These are phyloP conservation scores for Esox masquinongy DNA, from an alignment of 2,797 vertebrate species.

Conservation along the genomic window DNA sequence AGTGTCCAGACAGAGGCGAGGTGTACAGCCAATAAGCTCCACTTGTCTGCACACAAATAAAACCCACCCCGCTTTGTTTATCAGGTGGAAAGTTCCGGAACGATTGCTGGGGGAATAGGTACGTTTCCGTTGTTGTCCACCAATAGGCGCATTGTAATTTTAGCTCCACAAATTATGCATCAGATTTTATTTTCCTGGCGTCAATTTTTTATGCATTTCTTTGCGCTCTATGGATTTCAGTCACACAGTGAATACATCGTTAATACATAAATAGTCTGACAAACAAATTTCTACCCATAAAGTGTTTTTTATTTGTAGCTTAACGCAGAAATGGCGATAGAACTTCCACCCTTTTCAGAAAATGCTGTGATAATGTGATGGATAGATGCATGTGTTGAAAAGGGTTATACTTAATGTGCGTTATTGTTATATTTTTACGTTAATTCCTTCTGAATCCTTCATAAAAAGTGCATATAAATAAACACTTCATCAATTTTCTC, in stretches of 20 bases:
- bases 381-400: neutral
- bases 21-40: constrained; percentile 55
- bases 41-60: constrained; percentile 63
- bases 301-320: neutral
- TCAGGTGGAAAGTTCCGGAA: constrained; percentile 53
- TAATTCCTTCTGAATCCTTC: neutral
- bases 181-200: neutral
- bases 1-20: constrained; percentile 80
- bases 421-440: neutral
- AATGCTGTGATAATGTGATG: neutral
- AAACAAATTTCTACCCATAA: neutral
- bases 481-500: neutral
- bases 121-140: neutral
- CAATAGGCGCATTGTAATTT: neutral
- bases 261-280: neutral
- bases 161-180: neutral
- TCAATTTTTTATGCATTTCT: neutral
- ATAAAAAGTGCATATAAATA: neutral
- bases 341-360: neutral
- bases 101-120: constrained; percentile 36
- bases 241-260: neutral
- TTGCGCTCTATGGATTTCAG: neutral
- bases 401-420: neutral
- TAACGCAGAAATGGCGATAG: neutral
- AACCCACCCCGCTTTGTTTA: constrained; percentile 58